Evolutionary conservation across 2,888 invertebrate genomes (phyloP), one percentile per base, ranked within the genome.

Genomic region (Gonocerus acuteangulatus): DNA sequence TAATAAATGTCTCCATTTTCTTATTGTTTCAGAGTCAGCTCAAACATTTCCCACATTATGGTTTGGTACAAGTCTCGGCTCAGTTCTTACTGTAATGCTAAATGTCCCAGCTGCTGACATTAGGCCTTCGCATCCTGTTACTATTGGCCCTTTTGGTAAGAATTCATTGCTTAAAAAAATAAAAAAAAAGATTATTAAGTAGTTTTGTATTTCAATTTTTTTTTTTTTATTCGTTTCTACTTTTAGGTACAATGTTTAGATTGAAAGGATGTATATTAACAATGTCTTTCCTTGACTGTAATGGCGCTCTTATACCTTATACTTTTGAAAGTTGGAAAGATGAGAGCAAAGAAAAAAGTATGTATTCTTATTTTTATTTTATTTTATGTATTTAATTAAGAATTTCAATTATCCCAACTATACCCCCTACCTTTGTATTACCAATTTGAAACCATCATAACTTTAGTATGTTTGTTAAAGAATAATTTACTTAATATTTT

Each of bases 41-140:
- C 39, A 36, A 16, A 82, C 85, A 70, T 80, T 87, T 73, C 95
- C 97, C 69, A 95, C 95, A 70, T 79, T 99, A 68, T 99, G 97
- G 97, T 87, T 97, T 71, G 97, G 99, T 71, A 97, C 96, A 69
- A 94, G 93, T 75, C 82, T 92, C 71, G 99, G 99, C 71, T 95
- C 96, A 63, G 91, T 95, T 73, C 82, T 97, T 71, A 93, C 95
- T 66, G 85, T 97, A 76, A 85, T 89, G 75, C 84, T 97, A 73
- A 87, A 83, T 73, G 73, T 81, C 67, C 85, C 89, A 69, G 84
- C 87, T 64, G 85, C 87, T 71, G 93, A 94, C 74, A 81, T 82
- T 68, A 79, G 93, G 72, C 84, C 86, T 73, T 83, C 87, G 67
- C 91, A 92, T 74, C 89, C 91, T 58, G 89, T 92, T 48, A 85